Base-by-base conservation (phyloP, 1,140 invertebrate species). In the Drosophila nikananu region DNA sequence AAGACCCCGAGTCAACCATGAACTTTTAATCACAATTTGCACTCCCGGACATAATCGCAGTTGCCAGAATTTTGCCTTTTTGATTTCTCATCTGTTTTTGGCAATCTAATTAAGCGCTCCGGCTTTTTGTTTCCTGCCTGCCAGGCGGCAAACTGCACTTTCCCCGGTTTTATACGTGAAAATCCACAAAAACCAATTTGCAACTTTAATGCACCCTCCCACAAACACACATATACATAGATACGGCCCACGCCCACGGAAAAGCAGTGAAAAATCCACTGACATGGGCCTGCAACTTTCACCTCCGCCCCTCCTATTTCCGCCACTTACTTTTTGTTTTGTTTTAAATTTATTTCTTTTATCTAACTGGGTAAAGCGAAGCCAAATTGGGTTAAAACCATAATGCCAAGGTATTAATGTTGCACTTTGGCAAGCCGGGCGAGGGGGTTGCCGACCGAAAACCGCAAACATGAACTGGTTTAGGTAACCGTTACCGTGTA, bases 301-400 rank as follows among this genome's bases (percentile, higher is more conserved):
- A 73, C 71, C 71, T 39, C 19, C n/a, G 54, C n/a, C 5, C 12
- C 17, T n/a, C 15, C 39, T 21, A 35, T 60, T 72, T 73, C 32
- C 27, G 15, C 35, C 12, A 12, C 23, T n/a, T 70, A 48, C 48
- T 42, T 66, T 58, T 44, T 64, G 48, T 48, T 35, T 52, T 12
- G 51, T 21, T 77, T 61, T 62, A 32, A 54, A 52, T 44, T 75
- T 71, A 21, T 32, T 68, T 39, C 39, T 25, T 67, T 65, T 52
- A 66, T 48, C 76, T 64, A 78, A 59, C 71, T 57, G 41, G 51
- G 71, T 63, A 55, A 73, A 61, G 58, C 42, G 44, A 76, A 76
- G 76, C 81, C 63, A 83, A 86, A 86, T 86, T 86, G 82, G 81
- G 81, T 84, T 84, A 84, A 84, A 84, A 70, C 81, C 81, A 86